Evolutionary conservation across 2,797 vertebrate genomes (phyloP).

Genomic region (Onychomys torridus): DNA sequence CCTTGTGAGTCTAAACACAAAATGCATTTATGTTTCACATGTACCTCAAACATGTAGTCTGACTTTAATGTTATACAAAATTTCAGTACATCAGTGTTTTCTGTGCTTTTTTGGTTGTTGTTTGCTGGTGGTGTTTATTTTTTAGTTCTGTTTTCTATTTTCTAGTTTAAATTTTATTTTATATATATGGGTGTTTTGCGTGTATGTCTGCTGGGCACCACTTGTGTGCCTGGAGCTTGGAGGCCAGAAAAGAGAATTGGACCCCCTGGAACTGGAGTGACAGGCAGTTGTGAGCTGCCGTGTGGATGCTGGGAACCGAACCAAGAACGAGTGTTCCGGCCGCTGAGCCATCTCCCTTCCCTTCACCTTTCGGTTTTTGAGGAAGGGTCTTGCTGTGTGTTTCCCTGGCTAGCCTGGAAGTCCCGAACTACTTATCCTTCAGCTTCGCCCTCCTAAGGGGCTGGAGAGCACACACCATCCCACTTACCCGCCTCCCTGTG

Average conservation of each 20-base stretch:
- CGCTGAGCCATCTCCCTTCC: background rate
- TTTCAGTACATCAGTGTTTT: background rate
- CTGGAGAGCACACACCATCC: background rate
- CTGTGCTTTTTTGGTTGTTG: background rate
- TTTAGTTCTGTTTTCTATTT: background rate
- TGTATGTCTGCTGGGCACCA: background rate
- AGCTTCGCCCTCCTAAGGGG: too few relatives aligned
- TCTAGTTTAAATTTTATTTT: background rate
- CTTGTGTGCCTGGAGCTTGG: background rate
- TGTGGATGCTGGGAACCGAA: background rate
- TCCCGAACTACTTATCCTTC: background rate
- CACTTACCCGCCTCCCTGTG: background rate
- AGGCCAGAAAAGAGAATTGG: background rate
- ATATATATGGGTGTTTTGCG: background rate
- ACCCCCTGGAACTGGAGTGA: background rate
- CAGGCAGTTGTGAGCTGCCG: background rate
- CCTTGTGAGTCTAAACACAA: background rate
- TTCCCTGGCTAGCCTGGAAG: background rate
- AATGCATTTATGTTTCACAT: background rate
- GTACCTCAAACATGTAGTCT: too few relatives aligned
- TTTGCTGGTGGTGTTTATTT: background rate
- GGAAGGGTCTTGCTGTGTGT: background rate
- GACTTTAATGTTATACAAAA: background rate
- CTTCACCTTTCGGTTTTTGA: background rate
- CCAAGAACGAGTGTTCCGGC: background rate